Conservation (phyloP, 1,140 invertebrate species). For the Meloidogyne floridensis region DNA sequence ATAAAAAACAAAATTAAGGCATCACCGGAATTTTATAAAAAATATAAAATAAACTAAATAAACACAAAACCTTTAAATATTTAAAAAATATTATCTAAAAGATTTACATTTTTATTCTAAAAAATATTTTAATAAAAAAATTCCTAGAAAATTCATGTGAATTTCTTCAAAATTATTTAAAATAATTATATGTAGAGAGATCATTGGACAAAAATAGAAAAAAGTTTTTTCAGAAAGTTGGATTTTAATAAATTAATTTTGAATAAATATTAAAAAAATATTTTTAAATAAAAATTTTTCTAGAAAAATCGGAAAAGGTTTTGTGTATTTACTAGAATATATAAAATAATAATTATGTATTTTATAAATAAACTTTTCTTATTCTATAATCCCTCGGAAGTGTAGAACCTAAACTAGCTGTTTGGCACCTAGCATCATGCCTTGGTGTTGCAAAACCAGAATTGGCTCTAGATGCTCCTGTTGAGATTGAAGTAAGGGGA, state of each 20-base stretch:
- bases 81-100: neutral
- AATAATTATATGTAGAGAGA: no score
- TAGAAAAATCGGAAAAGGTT: no score
- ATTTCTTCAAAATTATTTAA: no score
- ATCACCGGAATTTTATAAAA: neutral
- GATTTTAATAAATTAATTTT: no score
- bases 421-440: conserved; percentile 34
- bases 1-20: neutral
- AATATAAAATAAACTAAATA: neutral
- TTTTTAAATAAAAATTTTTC: no score
- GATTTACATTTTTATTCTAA: neutral
- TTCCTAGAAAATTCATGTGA: no score
- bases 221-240: no score
- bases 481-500: conserved; percentile 51
- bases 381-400: conserved; percentile 63
- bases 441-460: conserved; percentile 54
- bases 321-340: no score
- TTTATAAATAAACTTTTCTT: conserved; percentile 58
- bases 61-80: neutral
- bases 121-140: no score
- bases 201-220: no score
- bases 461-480: conserved; percentile 46
- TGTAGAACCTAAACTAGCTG: conserved; percentile 41
- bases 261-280: no score
- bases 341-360: neutral